Conservation (phyloP, 2,888 invertebrate species). For the Drosophila antonietae region DNA sequence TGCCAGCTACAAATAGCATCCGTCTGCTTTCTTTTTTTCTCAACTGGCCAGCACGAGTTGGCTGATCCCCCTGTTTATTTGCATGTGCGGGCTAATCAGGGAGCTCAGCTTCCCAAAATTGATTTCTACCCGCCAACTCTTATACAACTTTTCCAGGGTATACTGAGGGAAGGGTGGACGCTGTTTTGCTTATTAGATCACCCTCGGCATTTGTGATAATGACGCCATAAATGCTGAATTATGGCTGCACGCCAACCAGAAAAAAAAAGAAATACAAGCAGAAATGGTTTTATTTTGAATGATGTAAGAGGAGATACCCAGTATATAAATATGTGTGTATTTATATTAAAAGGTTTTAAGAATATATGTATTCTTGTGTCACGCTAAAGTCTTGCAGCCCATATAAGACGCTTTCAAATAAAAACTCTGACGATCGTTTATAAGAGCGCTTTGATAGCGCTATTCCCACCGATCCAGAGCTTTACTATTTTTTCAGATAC, state of each 20-base stretch:
- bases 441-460: no score
- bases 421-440: no score
- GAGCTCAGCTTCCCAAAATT: constrained; percentile 49
- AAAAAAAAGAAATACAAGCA: not conserved
- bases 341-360: no score
- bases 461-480: no score
- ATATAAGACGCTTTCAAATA: no score
- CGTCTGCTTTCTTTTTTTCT: not conserved
- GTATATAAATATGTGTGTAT: not conserved
- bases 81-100: constrained; percentile 56
- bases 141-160: not conserved
- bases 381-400: no score
- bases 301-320: not conserved
- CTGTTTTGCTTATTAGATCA: constrained; percentile 44
- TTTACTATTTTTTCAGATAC: no score
- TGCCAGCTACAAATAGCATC: constrained; percentile 18
- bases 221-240: constrained; percentile 69
- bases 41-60: not conserved
- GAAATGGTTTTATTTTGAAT: not conserved
- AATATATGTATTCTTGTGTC: no score
- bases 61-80: constrained; percentile 28
- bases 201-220: constrained; percentile 48
- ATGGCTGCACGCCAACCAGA: constrained; percentile 46
- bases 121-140: constrained; percentile 33
- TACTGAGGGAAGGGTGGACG: not conserved